phyloP scores from a whole-genome alignment of 2,797 vertebrate genomes.

The Molothrus ater region DNA sequence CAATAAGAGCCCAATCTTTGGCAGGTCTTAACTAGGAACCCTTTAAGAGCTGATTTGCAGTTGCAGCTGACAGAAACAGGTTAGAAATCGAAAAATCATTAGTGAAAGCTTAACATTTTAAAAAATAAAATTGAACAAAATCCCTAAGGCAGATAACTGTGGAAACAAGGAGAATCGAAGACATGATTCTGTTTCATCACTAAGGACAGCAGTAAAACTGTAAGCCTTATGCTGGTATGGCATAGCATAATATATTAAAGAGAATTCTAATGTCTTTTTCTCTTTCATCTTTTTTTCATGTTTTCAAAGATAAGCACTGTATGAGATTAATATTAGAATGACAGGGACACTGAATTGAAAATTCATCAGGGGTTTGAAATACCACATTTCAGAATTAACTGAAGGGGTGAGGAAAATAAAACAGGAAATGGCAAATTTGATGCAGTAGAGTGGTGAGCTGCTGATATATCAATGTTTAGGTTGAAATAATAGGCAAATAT shows the following conservation, averaged over 20 bases:
- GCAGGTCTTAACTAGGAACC: background rate
- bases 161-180: constrained; percentile 14
- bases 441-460: background rate
- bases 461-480: background rate
- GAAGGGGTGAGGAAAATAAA: constrained; percentile 4
- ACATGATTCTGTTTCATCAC: constrained; percentile 37
- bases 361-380: background rate
- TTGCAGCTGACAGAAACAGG: background rate
- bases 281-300: constrained; percentile 59
- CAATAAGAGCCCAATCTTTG: background rate
- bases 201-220: constrained; percentile 11
- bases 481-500: background rate
- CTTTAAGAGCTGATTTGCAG: background rate
- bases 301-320: constrained; percentile 31
- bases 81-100: constrained; percentile 9
- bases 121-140: constrained; percentile 47
- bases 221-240: constrained; percentile 8
- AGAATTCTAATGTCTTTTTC: constrained; percentile 38
- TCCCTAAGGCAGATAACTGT: constrained; percentile 24
- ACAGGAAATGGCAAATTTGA: background rate
- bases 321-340: constrained; percentile 49
- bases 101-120: constrained; percentile 35
- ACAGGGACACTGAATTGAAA: constrained; percentile 3
- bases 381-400: background rate
- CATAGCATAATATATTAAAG: constrained; percentile 55